Evolutionary conservation across 2,888 invertebrate species (phyloP), one percentile per base, ranked within the genome.

Genomic region (Metacarcinus magister): DNA sequence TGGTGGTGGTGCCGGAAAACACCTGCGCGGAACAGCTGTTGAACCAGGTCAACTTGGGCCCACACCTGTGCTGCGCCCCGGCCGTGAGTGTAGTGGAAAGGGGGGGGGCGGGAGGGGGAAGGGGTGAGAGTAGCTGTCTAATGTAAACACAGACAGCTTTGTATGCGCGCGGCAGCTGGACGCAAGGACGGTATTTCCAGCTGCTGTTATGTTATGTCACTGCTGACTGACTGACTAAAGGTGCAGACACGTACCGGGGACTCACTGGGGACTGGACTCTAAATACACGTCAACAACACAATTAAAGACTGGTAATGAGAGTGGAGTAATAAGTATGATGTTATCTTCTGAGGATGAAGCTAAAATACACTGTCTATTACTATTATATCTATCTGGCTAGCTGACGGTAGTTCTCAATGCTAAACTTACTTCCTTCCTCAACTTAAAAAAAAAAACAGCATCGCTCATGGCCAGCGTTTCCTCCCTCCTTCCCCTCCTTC

Each of bases 1-100:
- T 82, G 82, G 82, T 13, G 82, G 82, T 28, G 82, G 82, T 82
- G 82, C 82, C 82, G 82, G 82, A 28, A 82, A 82, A 82, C 82
- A 82, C 82, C 82, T 82, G 82, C 82, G 82, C 82, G 82, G 82
- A 82, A 82, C 82, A 82, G 82, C 82, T 82, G 82, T 32, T 82
- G 82, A 82, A 32, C 28, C 32, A 82, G 82, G 82, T 82, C 82
- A 82, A 8, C 13, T 13, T 13, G 8, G 10, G 8, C 82, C 10
- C 82, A 82, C 82, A 82, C 82, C 82, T 82, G 82, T 82, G 82
- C 32, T 32, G 28, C 28, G 82, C 67, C 67, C 5, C n/a, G 67
- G 67, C 67, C 82, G 82, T 82, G 82, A 82, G 82, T 82, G 82
- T 82, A 0, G 13, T 28, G 82, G 82, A n/a, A n/a, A 5, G 32